These are phyloP conservation scores for Rhynchopsitta pachyrhyncha DNA, from an alignment of 2,113 vertebrate species.

Conservation along the genomic window DNA sequence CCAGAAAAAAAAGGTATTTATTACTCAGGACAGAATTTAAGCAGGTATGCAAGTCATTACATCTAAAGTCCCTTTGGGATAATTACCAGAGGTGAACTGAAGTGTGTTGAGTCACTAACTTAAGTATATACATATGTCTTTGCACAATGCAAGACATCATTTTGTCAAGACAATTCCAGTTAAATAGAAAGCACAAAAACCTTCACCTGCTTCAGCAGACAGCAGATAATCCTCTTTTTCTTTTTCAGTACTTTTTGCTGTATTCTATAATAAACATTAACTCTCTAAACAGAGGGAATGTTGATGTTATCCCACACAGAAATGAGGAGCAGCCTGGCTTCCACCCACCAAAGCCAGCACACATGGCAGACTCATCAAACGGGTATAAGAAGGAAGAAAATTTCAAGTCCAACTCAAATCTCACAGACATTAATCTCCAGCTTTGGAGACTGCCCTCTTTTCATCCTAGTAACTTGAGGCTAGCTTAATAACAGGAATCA, in stretches of 20 bases:
- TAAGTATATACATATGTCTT: background rate
- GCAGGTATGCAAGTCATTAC: background rate
- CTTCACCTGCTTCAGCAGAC: background rate
- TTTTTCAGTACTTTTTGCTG: background rate
- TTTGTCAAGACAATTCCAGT: background rate
- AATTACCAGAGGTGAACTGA: background rate
- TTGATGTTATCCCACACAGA: background rate
- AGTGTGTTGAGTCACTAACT: background rate
- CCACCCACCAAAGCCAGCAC: constrained; percentile 7
- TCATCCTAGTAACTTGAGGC: constrained; percentile 37
- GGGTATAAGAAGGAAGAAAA: background rate
- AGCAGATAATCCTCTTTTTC: background rate
- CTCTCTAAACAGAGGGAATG: background rate
- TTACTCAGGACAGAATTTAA: background rate
- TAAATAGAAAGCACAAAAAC: background rate
- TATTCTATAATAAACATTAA: background rate
- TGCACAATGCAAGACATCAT: background rate
- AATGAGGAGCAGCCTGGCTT: constrained; percentile 37
- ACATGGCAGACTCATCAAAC: constrained; percentile 29
- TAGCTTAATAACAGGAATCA: constrained; percentile 45
- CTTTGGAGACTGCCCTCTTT: constrained; percentile 20
- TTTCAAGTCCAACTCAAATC: constrained; percentile 18
- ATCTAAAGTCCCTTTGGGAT: background rate
- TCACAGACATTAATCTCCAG: constrained; percentile 31
- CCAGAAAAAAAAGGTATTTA: background rate